Base-by-base conservation (phyloP, 2,888 invertebrate genomes). In the Tineola bisselliella region DNA sequence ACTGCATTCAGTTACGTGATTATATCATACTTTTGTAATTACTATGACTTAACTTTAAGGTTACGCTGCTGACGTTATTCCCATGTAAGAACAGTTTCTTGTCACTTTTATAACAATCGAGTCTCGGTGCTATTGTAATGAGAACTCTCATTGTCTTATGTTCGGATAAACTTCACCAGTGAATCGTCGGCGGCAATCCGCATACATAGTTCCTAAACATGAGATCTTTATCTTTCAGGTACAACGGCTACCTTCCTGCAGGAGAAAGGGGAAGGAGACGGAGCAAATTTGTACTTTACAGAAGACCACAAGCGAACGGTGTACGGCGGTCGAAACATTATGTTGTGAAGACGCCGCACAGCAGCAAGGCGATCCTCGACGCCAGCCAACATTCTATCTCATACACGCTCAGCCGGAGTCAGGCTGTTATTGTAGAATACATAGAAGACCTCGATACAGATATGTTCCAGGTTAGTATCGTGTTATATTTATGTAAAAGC, bases 361-460 rank as follows among this genome's bases (percentile, higher is more conserved):
- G 94, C 76, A 95, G 96, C 73, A 93, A 97, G 90, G 97, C 97
- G 65, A 96, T 98, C 74, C 90, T 97, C 75, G 96, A 98, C 84
- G 92, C 93, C 66, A 94, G 92, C 76, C 96, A 97, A 81, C 98
- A 98, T 88, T 96, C 96, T 68, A 98, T 98, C 81, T 98, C 98
- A 44, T 99, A 98, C 84, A 99, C 98, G 64, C 90, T 99, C 73
- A 96, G 95, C 69, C 90, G 98, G 78, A 97, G 94, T 77, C 97
- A 98, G 87, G 97, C 98, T 61, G 97, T 99, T 72, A 97, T 99
- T 75, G 99, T 99, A 62, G 99, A 99, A 87, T 99, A 99, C 86
- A 94, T 94, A 70, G 93, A 93, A 75, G 99, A 99, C 84, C 91
- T 93, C 63, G 94, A 96, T 76, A 98, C 98, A 62, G 99, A 99